Evolutionary conservation across 2,888 invertebrate genomes (phyloP).

Genomic region (Aphodius sticticus): DNA sequence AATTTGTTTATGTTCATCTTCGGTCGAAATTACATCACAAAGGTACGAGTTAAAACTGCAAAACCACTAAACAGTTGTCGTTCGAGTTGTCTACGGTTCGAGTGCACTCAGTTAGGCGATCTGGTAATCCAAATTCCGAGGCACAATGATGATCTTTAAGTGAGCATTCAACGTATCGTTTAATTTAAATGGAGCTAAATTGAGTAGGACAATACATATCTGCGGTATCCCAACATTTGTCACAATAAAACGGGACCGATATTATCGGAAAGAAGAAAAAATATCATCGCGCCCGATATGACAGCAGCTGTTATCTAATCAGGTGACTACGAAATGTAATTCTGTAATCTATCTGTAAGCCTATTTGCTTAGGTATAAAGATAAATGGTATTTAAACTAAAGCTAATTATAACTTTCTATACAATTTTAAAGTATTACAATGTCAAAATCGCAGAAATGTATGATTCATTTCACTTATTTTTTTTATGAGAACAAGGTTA

Average conservation of each 20-base stretch:
- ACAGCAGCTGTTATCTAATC: constrained; percentile 11
- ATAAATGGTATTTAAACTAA: not conserved
- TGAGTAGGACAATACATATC: constrained; percentile 48
- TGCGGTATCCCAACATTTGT: not conserved
- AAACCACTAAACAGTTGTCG: not conserved
- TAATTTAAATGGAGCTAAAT: constrained; percentile 50
- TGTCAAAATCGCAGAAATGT: not conserved
- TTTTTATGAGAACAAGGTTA: too few species aligned
- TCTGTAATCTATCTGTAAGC: constrained; percentile 9
- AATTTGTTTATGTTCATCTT: constrained; percentile 33
- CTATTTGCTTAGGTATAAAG: not conserved
- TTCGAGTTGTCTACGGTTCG: constrained; percentile 18
- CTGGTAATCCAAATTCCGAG: constrained; percentile 28
- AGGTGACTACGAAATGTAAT: constrained; percentile 18
- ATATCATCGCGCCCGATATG: not conserved
- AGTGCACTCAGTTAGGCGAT: not conserved
- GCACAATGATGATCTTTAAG: constrained; percentile 36
- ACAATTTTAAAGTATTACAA: not conserved
- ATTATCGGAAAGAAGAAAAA: not conserved
- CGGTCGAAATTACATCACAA: constrained; percentile 8
- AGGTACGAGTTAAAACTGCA: not conserved
- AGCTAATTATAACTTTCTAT: not conserved
- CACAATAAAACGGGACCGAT: constrained; percentile 13
- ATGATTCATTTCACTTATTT: too few species aligned
- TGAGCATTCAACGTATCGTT: constrained; percentile 53